Conservation (phyloP, 2,888 invertebrate species). For the Saturnia pavonia region DNA sequence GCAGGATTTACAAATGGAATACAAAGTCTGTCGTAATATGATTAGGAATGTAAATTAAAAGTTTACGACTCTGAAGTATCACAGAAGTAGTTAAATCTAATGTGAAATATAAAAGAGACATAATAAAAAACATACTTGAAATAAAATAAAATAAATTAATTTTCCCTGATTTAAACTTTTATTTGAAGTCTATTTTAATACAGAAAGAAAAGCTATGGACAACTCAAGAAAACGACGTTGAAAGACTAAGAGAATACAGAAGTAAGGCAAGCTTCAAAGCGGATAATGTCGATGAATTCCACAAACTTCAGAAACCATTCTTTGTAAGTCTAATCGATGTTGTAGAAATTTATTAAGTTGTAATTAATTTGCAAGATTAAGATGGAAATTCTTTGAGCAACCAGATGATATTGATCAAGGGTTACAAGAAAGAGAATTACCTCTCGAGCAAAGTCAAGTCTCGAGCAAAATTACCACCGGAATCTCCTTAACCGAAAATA, state of each 20-base stretch:
- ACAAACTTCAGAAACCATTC: constrained; percentile 75
- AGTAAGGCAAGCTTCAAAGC: constrained; percentile 85
- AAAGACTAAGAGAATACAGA: constrained; percentile 88
- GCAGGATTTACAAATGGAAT: not conserved
- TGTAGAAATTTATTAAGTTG: not conserved
- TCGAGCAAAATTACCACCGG: no score
- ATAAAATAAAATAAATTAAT: no score
- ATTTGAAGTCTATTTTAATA: constrained; percentile 19
- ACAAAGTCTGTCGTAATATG: not conserved
- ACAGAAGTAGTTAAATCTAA: not conserved
- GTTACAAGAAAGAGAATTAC: not conserved
- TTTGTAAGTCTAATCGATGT: constrained; percentile 54
- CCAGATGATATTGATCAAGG: not conserved
- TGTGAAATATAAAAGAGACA: not conserved
- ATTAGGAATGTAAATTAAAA: not conserved
- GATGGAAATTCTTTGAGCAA: not conserved
- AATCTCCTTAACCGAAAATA: no score
- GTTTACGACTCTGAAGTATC: no score
- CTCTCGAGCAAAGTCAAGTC: not conserved
- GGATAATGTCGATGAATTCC: constrained; percentile 78
- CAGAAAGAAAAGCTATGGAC: constrained; percentile 90
- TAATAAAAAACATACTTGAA: not conserved
- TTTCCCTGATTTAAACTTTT: no score
- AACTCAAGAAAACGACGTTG: constrained; percentile 88
- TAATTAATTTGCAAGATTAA: not conserved